Evolutionary conservation across 2,888 invertebrate genomes (phyloP).

Genomic region (Endotricha flammealis): DNA sequence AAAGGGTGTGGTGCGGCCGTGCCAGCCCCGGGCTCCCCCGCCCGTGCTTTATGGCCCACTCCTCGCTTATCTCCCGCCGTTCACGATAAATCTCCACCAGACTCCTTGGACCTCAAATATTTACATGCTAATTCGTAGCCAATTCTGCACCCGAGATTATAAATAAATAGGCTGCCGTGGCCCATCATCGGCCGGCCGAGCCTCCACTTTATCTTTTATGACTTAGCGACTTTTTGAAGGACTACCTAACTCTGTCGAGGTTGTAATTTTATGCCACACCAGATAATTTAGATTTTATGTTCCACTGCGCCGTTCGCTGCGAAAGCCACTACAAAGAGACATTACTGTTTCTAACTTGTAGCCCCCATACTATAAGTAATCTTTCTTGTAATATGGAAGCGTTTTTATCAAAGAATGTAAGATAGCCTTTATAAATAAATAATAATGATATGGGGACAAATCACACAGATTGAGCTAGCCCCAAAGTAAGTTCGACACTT

Average conservation of each 20-base stretch:
- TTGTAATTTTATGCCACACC: slow-evolving; percentile 61
- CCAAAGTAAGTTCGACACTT: no score
- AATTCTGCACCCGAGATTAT: slow-evolving; percentile 74
- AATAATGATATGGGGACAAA: no score
- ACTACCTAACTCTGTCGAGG: slow-evolving; percentile 45
- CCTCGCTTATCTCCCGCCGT: slow-evolving; percentile 68
- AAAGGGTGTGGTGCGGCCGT: slow-evolving; percentile 61
- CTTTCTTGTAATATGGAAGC: no score
- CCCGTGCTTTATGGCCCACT: slow-evolving; percentile 65
- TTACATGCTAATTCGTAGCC: slow-evolving; percentile 77
- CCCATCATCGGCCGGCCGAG: slow-evolving; percentile 53
- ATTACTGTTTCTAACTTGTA: no score
- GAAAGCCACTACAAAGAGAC: background rate
- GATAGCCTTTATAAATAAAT: no score
- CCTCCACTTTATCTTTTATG: slow-evolving; percentile 69
- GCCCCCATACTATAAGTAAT: no score
- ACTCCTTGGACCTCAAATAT: slow-evolving; percentile 75
- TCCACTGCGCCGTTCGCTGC: background rate
- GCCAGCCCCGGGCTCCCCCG: slow-evolving; percentile 34
- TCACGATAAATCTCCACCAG: slow-evolving; percentile 72
- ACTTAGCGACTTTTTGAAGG: slow-evolving; percentile 66
- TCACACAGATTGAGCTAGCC: no score
- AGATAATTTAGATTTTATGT: slow-evolving; percentile 57
- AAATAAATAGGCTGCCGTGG: slow-evolving; percentile 66
- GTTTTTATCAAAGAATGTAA: no score